Evolutionary conservation across 2,113 vertebrate species (phyloP).

Genomic region (Sclerurus mexicanus): DNA sequence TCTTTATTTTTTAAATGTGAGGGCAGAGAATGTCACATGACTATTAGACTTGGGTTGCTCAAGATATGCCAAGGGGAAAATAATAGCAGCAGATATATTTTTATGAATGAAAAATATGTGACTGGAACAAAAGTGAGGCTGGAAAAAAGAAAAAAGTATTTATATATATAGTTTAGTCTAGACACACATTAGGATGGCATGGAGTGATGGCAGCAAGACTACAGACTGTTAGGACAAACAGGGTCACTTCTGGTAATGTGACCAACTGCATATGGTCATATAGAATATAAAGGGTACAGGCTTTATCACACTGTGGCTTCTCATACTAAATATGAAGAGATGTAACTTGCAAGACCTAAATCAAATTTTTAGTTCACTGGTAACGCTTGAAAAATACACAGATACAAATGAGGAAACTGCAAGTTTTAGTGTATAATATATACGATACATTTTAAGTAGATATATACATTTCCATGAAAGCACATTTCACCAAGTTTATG

Average conservation of each 20-base stretch:
- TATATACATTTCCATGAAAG: not conserved
- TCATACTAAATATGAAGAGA: not conserved
- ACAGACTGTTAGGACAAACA: not conserved
- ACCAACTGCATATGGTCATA: not conserved
- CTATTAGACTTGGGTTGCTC: not conserved
- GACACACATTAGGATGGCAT: not conserved
- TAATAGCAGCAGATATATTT: not conserved
- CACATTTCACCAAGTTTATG: not conserved
- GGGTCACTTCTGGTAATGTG: not conserved
- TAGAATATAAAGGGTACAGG: not conserved
- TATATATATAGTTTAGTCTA: not conserved
- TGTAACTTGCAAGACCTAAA: not conserved
- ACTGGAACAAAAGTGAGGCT: not conserved
- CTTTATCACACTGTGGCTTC: not conserved
- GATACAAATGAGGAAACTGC: not conserved
- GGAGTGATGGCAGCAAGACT: not conserved
- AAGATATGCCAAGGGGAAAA: not conserved
- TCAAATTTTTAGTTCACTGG: not conserved
- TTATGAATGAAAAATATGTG: not conserved
- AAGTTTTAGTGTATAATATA: not conserved
- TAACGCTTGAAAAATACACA: not conserved
- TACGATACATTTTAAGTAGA: rapidly evolving
- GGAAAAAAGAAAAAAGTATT: not conserved
- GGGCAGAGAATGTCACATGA: not conserved
- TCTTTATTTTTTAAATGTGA: not conserved